These are phyloP conservation scores for Silurus aristotelis DNA, from an alignment of 2,797 vertebrate genomes.

Conservation along the genomic window DNA sequence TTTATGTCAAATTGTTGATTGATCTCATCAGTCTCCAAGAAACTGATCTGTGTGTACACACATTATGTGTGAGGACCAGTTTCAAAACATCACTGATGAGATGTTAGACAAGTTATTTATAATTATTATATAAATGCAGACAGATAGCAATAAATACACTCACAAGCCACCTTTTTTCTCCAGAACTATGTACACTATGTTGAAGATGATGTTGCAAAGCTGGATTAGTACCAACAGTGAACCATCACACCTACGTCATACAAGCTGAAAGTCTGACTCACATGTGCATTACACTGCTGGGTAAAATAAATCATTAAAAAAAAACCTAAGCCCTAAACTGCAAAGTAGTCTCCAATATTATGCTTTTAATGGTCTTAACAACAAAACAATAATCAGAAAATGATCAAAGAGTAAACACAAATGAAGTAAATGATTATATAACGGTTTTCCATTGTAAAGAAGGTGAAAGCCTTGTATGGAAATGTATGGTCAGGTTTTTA, in stretches of 20 bases:
- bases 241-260: background rate
- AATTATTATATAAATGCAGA: background rate
- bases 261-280: background rate
- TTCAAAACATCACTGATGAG: background rate
- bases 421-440: too few relatives aligned
- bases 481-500: too few relatives aligned
- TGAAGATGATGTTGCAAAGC: slow-evolving; percentile 39
- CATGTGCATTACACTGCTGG: background rate
- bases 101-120: background rate
- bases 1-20: background rate
- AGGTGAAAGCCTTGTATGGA: too few relatives aligned
- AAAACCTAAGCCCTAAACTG: too few relatives aligned
- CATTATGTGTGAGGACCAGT: background rate
- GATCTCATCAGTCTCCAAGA: background rate
- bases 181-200: background rate
- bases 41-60: background rate
- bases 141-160: background rate
- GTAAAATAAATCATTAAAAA: too few relatives aligned
- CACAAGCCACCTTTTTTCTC: background rate
- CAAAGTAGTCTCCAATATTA: too few relatives aligned
- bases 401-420: too few relatives aligned
- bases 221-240: slow-evolving; percentile 26
- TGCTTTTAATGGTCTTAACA: too few relatives aligned
- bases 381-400: too few relatives aligned
- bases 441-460: too few relatives aligned